These are phyloP conservation scores for Nasalis larvatus DNA, from an alignment of 2,113 vertebrate species.

Conservation along the genomic window DNA sequence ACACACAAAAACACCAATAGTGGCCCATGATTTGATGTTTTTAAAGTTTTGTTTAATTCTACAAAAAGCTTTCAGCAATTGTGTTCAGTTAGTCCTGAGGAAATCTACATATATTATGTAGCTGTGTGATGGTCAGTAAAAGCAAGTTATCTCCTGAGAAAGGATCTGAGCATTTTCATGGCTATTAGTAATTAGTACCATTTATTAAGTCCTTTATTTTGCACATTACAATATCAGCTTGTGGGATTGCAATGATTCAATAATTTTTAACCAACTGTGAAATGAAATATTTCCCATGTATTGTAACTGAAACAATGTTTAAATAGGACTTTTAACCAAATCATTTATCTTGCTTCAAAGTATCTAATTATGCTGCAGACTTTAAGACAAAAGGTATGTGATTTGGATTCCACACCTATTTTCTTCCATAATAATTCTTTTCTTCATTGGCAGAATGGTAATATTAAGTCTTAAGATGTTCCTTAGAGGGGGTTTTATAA, in stretches of 20 bases:
- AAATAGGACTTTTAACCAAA: background rate
- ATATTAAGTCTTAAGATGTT: background rate
- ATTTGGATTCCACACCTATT: background rate
- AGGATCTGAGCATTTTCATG: background rate
- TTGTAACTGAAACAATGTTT: background rate
- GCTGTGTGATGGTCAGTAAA: background rate
- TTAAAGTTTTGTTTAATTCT: background rate
- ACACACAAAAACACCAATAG: background rate
- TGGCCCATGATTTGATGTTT: background rate
- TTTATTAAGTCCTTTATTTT: slow-evolving; percentile 17
- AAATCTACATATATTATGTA: background rate
- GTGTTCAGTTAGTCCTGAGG: background rate
- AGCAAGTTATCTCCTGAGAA: background rate
- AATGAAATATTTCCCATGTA: background rate
- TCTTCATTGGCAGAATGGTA: background rate
- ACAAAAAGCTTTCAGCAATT: background rate
- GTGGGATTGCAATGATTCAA: slow-evolving; percentile 10
- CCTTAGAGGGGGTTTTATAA: background rate
- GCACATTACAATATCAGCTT: background rate
- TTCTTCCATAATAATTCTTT: background rate
- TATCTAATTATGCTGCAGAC: background rate
- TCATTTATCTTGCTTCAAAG: background rate
- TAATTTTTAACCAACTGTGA: background rate
- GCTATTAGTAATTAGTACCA: background rate
- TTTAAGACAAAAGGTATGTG: background rate